Evolutionary conservation across 2,888 invertebrate species (phyloP).

Genomic region (Epirrhoe tristata): DNA sequence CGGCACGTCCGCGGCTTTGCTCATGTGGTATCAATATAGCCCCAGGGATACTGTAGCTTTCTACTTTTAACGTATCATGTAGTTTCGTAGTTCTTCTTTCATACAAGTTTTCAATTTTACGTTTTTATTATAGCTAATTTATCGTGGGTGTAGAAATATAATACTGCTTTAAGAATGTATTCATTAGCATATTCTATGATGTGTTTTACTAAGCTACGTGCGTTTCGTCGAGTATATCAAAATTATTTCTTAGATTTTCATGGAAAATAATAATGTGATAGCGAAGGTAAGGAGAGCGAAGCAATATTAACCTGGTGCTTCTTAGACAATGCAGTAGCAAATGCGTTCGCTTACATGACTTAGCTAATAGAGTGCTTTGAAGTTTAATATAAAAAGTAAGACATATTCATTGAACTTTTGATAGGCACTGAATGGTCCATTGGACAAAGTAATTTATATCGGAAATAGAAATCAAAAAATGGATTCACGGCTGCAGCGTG

Average conservation of each 20-base stretch:
- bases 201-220: background rate
- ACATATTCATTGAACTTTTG: background rate
- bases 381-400: background rate
- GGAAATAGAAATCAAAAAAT: constrained; percentile 59
- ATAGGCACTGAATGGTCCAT: constrained; percentile 6
- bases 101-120: no score
- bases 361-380: background rate
- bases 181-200: background rate
- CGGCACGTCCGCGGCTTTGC: no score
- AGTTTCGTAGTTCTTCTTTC: no score
- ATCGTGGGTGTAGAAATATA: background rate
- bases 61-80: no score
- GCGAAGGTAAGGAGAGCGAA: background rate
- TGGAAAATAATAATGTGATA: background rate
- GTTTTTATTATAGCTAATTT: background rate
- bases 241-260: background rate
- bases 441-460: constrained; percentile 55
- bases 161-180: background rate
- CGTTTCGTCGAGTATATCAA: no score
- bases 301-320: no score
- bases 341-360: background rate
- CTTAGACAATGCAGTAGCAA: no score
- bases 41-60: no score
- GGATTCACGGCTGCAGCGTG: constrained; percentile 60
- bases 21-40: no score